Evolutionary conservation across 2,888 invertebrate genomes (phyloP).

Genomic region (Tenthredo livida): DNA sequence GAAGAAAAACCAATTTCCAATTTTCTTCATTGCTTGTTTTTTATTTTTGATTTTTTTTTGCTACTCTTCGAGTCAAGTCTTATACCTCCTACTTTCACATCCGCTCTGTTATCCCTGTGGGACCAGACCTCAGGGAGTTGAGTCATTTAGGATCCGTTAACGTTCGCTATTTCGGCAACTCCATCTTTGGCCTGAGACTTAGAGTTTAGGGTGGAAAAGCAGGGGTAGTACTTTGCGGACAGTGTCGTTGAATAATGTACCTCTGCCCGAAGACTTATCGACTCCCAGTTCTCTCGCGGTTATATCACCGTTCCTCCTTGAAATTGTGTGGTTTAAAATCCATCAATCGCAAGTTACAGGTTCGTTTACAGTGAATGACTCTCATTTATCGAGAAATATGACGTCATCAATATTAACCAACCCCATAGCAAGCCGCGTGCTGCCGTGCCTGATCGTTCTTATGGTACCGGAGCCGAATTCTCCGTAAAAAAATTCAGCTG

Average conservation of each 20-base stretch:
- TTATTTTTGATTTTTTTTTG: neutral
- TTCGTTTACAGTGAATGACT: slow-evolving; percentile 38
- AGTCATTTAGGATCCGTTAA: slow-evolving; percentile 10
- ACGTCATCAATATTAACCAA: slow-evolving; percentile 36
- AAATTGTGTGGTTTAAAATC: slow-evolving; percentile 46
- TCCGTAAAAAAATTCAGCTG: neutral
- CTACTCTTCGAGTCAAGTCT: neutral
- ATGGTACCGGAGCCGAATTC: neutral
- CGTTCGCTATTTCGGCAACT: slow-evolving; percentile 27
- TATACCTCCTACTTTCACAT: neutral
- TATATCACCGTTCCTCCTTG: neutral
- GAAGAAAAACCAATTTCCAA: neutral
- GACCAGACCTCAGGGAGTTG: neutral
- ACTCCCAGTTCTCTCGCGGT: neutral
- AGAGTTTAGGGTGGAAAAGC: neutral
- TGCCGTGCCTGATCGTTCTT: neutral
- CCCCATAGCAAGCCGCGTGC: neutral
- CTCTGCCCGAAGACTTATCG: slow-evolving; percentile 14
- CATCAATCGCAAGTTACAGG: slow-evolving; percentile 48
- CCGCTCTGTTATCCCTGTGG: neutral
- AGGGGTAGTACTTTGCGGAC: neutral
- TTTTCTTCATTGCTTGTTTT: neutral
- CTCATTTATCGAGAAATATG: slow-evolving; percentile 48
- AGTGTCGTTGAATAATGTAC: slow-evolving; percentile 42
- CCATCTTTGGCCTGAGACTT: neutral